These are phyloP conservation scores for Sebastes alutus DNA, from an alignment of 2,797 vertebrate genomes.

Conservation along the genomic window DNA sequence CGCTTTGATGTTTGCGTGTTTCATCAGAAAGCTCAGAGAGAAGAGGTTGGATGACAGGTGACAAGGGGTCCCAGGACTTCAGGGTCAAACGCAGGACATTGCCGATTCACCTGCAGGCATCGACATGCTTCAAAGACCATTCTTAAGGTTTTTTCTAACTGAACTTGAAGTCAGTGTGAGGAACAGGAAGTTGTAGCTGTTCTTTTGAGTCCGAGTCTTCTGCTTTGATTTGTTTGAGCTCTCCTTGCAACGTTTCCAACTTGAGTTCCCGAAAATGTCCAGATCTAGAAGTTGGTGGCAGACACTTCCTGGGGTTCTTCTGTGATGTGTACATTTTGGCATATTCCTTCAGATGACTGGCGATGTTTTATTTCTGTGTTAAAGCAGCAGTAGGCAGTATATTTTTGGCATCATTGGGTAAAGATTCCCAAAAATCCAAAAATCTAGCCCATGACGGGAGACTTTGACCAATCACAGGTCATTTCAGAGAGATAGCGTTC, in stretches of 20 bases:
- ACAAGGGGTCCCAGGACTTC: constrained; percentile 2
- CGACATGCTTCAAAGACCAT: not conserved
- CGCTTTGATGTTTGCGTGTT: constrained; percentile 21
- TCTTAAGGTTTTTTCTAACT: not conserved
- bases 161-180: not conserved
- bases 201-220: not conserved
- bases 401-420: too few relatives aligned
- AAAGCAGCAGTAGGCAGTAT: not conserved
- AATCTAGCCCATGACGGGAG: fast-evolving
- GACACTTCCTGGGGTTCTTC: not conserved
- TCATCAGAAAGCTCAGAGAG: constrained; percentile 1
- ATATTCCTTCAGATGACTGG: not conserved
- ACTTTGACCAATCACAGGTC: fast-evolving
- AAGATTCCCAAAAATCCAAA: too few relatives aligned
- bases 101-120: not conserved
- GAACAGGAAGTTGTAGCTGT: not conserved
- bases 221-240: not conserved
- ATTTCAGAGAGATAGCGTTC: too few relatives aligned
- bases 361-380: not conserved
- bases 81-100: constrained; percentile 1
- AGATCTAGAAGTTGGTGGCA: not conserved
- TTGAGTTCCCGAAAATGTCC: not conserved
- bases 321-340: not conserved
- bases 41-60: not conserved
- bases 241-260: not conserved